phyloP scores from a whole-genome alignment of 2,888 invertebrate species.

The Labia minor region DNA sequence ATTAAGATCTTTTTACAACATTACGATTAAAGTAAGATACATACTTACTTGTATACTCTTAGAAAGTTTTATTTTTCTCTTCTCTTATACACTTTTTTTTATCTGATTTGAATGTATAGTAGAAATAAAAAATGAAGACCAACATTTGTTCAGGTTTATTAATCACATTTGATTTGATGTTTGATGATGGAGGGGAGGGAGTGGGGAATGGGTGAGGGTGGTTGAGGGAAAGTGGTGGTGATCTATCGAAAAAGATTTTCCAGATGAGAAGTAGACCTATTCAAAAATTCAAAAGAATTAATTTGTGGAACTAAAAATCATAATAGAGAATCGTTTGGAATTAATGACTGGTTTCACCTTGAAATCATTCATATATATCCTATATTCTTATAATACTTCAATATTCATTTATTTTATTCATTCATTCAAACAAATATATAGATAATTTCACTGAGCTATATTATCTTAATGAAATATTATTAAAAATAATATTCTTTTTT shows the following conservation, averaged over 20 bases:
- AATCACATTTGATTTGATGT: not conserved
- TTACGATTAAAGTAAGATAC: too few species aligned
- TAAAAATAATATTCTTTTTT: too few species aligned
- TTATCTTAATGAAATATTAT: too few species aligned
- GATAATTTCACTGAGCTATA: too few species aligned
- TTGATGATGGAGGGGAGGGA: too few species aligned
- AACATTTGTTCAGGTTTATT: not conserved
- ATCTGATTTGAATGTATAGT: not conserved
- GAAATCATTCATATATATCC: too few species aligned
- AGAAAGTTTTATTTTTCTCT: too few species aligned
- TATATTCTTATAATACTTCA: too few species aligned
- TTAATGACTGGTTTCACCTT: not conserved
- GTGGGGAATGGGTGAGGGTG: too few species aligned
- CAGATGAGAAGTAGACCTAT: not conserved
- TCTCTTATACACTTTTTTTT: not conserved
- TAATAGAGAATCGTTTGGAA: not conserved
- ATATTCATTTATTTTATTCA: not conserved
- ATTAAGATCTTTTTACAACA: too few species aligned
- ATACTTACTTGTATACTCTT: too few species aligned
- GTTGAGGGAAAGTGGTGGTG: not conserved
- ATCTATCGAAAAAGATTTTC: slow-evolving; percentile 4
- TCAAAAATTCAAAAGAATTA: slow-evolving; percentile 13
- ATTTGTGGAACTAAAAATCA: slow-evolving; percentile 5
- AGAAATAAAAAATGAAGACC: not conserved
- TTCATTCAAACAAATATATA: too few species aligned